Evolutionary conservation across 1,140 invertebrate species (phyloP), one percentile per base, ranked within the genome.

Genomic region (Stenopsyche tienmushanensis): DNA sequence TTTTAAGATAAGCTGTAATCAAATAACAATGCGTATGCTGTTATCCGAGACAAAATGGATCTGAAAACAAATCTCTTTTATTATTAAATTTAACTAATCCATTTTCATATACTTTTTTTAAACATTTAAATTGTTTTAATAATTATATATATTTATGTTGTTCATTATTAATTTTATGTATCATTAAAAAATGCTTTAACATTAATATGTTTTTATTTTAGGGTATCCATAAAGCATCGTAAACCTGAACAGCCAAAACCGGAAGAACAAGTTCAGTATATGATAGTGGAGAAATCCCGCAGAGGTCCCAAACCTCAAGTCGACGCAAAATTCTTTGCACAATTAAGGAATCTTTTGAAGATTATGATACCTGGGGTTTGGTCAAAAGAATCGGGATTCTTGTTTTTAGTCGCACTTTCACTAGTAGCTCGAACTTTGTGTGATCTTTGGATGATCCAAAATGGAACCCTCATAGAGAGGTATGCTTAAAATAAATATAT

Each of bases 361-460:
- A 93, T 98, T 68, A 84, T 95, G 58, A 83, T 98, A 53, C 96
- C 96, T 13, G 87, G 90, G 23, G 71, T 90, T 21, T 84, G 87
- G 74, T 85, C 85, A 13, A 77, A 85, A 41, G 92, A 97, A 82
- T 82, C 85, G 64, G 91, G 89, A 44, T 93, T 92, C 67, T 80
- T 97, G 73, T 65, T 87, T 1, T 73, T 97, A 7, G 90, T 99
- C 42, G 95, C 95, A 3, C 71, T 77, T 7, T 87, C 92, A 21
- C 80, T 99, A 7, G 82, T 97, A 8, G 85, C 90, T 3, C 85
- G 96, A 73, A 97, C 96, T 0, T 83, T 96, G 21, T 97, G 94
- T 75, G 97, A 99, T 82, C 85, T 99, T 49, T 99, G 95, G 94
- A 89, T 98, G 82, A 99, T 99, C 69, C 89, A 93, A 72, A 93